Conservation (phyloP, 2,113 vertebrate genomes). For the Sylvia atricapilla region DNA sequence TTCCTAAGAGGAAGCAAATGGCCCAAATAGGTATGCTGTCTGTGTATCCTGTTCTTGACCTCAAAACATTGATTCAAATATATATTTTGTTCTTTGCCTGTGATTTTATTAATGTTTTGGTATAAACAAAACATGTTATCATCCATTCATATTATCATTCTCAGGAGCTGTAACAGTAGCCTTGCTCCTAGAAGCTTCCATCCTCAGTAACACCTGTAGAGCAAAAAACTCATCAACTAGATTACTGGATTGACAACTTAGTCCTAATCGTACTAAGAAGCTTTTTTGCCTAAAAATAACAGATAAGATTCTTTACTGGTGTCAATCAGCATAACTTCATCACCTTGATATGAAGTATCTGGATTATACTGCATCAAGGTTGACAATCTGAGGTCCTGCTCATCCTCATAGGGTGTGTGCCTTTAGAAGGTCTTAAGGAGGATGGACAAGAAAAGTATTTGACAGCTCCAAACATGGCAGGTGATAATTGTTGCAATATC, state of each 20-base stretch:
- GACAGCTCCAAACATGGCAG: background rate
- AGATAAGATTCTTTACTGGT: background rate
- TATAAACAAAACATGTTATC: background rate
- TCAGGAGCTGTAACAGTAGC: background rate
- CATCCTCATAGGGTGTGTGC: background rate
- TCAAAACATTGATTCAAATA: background rate
- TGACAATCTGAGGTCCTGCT: background rate
- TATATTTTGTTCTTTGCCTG: background rate
- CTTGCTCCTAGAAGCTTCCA: background rate
- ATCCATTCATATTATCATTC: background rate
- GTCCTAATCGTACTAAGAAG: background rate
- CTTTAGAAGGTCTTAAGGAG: background rate
- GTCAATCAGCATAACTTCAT: background rate
- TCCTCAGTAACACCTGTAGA: background rate
- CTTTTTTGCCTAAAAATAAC: slow-evolving; percentile 42
- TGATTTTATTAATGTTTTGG: background rate
- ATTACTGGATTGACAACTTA: background rate
- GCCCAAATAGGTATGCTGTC: background rate
- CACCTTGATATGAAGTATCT: background rate
- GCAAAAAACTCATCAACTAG: background rate
- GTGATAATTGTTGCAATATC: background rate
- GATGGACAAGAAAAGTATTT: background rate
- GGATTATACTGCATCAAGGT: background rate
- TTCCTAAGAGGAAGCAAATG: background rate
- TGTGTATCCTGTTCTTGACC: background rate